Base-by-base conservation (phyloP, 2,888 invertebrate species). In the Ichneumon xanthorius region DNA sequence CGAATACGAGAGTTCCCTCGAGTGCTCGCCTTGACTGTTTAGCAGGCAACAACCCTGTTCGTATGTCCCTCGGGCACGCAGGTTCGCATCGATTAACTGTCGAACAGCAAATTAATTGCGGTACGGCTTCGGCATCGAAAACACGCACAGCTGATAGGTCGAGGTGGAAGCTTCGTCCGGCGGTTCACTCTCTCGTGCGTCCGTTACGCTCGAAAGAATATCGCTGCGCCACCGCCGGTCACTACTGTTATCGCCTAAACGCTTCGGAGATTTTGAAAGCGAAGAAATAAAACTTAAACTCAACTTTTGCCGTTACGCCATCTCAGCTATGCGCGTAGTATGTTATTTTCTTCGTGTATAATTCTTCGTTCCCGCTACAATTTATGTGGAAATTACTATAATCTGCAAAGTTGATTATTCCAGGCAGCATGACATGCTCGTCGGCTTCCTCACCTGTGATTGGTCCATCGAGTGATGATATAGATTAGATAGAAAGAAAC, bases 1-100 rank as follows among this genome's bases (percentile, higher is more conserved):
- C 90, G 88, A 92, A 93, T 87, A 84, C 37, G 75, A 79, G 19
- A 26, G 16, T 53, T 16, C 65, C 65, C 2, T 37, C 73, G 65
- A 70, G 73, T 30, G 19, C 40, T 50, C 72, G 61, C 68, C 68
- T 73, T 63, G 79, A 79, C 75, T 70, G 70, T 79, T 75, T 33
- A 40, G 19, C 19, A 50, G 22, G 37, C 7, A 19, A n/a, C n/a
- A 40, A 37, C 2, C n/a, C 19, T 37, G 65, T 67, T 37, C 22
- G 65, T 14, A 14, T 33, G 45, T n/a, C 22, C 19, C 40, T 30
- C 61, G 26, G 6, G n/a, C 75, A 22, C 14, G 75, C 45, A 5
- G 26, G 40, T 9, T 11, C 9, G 30, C 50, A 76, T 76, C 76
- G 76, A 65, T 76, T 76, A 37, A 30, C 26, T 33, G 2, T 11